phyloP scores from a whole-genome alignment of 2,113 vertebrate species.

The Neolamprologus toae region DNA sequence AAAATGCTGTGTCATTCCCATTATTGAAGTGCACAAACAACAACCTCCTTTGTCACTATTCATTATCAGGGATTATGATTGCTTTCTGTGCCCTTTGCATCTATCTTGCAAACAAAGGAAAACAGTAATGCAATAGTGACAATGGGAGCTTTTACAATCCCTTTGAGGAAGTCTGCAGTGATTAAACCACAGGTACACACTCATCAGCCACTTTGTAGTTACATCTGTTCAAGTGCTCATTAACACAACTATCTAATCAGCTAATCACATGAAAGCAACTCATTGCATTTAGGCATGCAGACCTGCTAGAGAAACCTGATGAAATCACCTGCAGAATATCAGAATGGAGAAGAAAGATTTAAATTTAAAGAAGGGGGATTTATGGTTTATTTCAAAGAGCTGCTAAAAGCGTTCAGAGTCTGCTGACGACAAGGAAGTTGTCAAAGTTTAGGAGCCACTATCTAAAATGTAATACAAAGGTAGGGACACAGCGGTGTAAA shows the following conservation, averaged over 20 bases:
- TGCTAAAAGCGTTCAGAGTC: background rate
- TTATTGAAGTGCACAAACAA: background rate
- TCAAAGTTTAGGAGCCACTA: background rate
- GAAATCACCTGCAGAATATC: background rate
- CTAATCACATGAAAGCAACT: background rate
- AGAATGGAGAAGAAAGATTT: background rate
- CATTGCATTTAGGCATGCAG: background rate
- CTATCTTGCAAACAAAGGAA: background rate
- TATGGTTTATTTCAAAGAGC: background rate
- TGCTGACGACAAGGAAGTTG: background rate
- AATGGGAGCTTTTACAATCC: background rate
- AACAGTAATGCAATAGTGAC: background rate
- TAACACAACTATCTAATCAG: background rate
- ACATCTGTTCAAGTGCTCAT: background rate
- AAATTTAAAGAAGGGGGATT: background rate
- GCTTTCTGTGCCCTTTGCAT: background rate
- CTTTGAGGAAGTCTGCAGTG: background rate
- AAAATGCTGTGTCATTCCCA: background rate
- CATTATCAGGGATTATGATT: background rate
- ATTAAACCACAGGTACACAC: background rate
- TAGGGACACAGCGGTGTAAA: background rate
- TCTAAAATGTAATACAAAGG: background rate
- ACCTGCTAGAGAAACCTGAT: background rate
- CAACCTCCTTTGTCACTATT: background rate
- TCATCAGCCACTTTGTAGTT: background rate